Evolutionary conservation across 2,797 vertebrate genomes (phyloP).

Genomic region (Delichon dasypus): DNA sequence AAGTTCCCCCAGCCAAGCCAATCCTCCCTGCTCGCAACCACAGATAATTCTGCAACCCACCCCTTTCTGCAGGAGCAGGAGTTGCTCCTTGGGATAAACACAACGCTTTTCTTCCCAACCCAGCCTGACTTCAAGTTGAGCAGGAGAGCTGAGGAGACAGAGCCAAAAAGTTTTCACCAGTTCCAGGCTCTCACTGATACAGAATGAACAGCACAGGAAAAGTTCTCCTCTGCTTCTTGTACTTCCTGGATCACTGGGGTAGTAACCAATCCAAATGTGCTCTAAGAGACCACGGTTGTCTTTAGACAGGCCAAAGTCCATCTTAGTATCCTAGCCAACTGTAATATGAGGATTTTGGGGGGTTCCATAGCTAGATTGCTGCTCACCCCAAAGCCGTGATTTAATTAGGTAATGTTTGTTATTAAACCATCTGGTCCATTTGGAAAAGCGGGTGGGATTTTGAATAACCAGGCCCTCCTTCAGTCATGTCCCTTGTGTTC

Average conservation of each 20-base stretch:
- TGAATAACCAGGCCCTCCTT: neutral
- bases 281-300: neutral
- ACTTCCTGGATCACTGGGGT: neutral
- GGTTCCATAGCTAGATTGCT: neutral
- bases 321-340: neutral
- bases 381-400: accelerated
- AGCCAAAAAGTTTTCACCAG: neutral
- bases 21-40: neutral
- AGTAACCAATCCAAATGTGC: neutral
- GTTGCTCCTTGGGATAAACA: neutral
- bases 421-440: neutral
- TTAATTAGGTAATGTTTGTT: neutral
- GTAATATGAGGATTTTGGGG: neutral
- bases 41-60: neutral
- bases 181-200: neutral
- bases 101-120: neutral
- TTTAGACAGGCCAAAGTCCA: neutral
- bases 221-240: neutral
- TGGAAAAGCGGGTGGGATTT: neutral
- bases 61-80: neutral
- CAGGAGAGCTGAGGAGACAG: neutral
- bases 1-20: neutral
- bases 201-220: neutral
- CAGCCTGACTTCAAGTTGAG: neutral
- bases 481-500: neutral